phyloP scores from a whole-genome alignment of 2,113 vertebrate genomes.

The Malurus cyaneus region DNA sequence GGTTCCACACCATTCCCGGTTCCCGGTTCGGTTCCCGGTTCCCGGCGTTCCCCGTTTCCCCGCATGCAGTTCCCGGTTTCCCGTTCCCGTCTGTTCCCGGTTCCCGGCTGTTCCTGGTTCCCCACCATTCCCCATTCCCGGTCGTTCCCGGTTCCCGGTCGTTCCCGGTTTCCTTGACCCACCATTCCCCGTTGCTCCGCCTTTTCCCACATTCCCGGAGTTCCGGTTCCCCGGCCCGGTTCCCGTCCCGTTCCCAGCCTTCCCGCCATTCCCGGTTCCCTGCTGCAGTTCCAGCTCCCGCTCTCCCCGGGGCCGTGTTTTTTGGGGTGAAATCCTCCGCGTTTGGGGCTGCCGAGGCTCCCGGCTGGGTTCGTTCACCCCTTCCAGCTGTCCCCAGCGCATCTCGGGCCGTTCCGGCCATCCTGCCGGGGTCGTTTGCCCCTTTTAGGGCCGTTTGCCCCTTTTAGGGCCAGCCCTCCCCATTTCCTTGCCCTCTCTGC shows the following conservation, averaged over 20 bases:
- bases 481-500: neutral
- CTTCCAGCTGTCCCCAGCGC: neutral
- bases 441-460: accelerated
- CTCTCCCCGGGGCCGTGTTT: accelerated
- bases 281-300: neutral
- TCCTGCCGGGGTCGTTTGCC: neutral
- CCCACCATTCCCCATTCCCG: no score
- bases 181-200: no score
- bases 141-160: no score
- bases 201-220: no score
- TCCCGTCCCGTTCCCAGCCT: no score
- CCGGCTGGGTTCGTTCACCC: accelerated
- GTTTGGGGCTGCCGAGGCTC: neutral
- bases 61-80: neutral
- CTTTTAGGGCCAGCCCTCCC: neutral
- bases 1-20: no score
- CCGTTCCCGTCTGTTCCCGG: no score
- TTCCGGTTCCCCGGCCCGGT: no score
- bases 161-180: no score
- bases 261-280: no score
- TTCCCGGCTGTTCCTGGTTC: no score
- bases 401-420: accelerated
- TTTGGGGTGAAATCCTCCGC: accelerated
- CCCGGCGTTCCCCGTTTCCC: neutral
- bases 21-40: no score